Evolutionary conservation across 2,113 vertebrate genomes (phyloP).

Genomic region (Puffinus mauretanicus): DNA sequence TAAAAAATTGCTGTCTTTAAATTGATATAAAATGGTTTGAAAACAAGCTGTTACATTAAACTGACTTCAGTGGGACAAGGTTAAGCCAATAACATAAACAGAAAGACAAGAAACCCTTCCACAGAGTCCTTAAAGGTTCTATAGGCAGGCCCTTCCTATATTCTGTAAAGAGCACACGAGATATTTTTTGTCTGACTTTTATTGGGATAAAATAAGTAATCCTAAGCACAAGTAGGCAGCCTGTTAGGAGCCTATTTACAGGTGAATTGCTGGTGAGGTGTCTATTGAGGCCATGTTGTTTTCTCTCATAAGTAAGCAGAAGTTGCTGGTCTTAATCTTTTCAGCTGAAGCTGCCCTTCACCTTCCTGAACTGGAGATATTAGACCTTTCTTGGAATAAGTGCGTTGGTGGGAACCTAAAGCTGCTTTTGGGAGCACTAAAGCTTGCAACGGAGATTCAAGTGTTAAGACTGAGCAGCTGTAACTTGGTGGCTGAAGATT

Average conservation of each 20-base stretch:
- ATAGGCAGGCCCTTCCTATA: neutral
- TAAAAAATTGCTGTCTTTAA: neutral
- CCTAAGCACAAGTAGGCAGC: neutral
- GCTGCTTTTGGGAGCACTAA: constrained; percentile 78
- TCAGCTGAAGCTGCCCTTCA: constrained; percentile 78
- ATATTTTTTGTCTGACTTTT: neutral
- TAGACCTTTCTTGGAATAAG: constrained; percentile 91
- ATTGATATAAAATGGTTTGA: neutral
- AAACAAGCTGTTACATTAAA: neutral
- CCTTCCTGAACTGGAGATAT: constrained; percentile 75
- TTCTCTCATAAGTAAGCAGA: constrained; percentile 48
- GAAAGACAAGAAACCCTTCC: neutral
- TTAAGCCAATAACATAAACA: neutral
- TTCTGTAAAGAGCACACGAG: neutral
- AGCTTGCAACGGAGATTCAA: constrained; percentile 69
- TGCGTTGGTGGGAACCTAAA: constrained; percentile 82
- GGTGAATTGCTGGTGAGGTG: constrained; percentile 39
- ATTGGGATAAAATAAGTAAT: neutral
- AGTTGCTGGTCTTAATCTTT: constrained; percentile 59
- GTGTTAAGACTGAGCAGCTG: constrained; percentile 89
- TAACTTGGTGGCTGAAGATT: constrained; percentile 79
- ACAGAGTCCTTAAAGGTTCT: neutral
- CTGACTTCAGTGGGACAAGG: neutral
- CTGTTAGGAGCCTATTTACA: neutral
- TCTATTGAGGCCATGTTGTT: constrained; percentile 11